phyloP scores from a whole-genome alignment of 1,140 invertebrate species.

The Papilio helenus region DNA sequence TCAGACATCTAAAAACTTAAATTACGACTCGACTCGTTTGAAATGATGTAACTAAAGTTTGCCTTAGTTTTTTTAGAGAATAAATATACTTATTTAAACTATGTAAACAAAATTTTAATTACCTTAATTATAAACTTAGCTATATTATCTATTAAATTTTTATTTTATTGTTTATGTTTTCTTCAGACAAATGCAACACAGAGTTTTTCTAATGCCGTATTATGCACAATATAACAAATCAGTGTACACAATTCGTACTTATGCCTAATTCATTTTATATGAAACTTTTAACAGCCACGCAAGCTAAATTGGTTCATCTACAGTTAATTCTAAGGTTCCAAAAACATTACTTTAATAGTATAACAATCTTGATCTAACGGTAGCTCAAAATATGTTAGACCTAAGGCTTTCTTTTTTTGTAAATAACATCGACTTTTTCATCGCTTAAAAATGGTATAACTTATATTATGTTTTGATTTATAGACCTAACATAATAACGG shows the following conservation, averaged over 20 bases:
- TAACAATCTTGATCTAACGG: background rate
- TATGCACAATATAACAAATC: too few species aligned
- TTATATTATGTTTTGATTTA: constrained; percentile 18
- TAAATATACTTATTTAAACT: background rate
- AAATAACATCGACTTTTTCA: background rate
- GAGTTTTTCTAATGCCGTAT: background rate
- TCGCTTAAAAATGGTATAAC: background rate
- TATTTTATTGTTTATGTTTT: background rate
- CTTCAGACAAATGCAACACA: background rate
- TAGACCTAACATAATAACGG: constrained; percentile 16
- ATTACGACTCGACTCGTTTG: background rate
- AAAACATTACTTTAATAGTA: background rate
- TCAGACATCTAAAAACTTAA: constrained; percentile 31
- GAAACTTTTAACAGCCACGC: background rate
- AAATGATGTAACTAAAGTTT: background rate
- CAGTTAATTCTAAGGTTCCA: background rate
- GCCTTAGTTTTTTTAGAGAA: background rate
- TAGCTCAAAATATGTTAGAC: constrained; percentile 1
- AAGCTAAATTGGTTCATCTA: background rate
- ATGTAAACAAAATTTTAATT: background rate
- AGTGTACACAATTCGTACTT: too few species aligned
- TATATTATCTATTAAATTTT: background rate
- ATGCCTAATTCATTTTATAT: too few species aligned
- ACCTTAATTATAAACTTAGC: background rate
- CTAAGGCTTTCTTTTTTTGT: background rate